Evolutionary conservation across 1,140 invertebrate species (phyloP).

Genomic region (Cotesia glomerata): DNA sequence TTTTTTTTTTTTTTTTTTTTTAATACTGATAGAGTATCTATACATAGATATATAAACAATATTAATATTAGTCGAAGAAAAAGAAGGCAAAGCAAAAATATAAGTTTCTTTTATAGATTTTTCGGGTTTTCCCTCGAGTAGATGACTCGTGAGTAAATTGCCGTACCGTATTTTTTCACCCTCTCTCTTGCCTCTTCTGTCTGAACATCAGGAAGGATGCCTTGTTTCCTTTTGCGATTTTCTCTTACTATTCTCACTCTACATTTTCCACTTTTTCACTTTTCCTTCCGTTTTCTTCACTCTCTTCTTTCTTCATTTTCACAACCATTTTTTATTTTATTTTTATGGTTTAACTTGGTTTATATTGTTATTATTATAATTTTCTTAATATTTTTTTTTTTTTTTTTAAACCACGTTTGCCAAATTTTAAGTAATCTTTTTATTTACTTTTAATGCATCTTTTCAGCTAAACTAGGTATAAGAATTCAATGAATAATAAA

Average conservation of each 20-base stretch:
- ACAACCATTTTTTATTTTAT: neutral
- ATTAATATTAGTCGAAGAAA: too few species aligned
- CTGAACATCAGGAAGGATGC: neutral
- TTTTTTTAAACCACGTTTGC: neutral
- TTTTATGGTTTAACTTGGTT: neutral
- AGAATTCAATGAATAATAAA: neutral
- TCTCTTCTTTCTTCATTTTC: neutral
- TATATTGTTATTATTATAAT: too few species aligned
- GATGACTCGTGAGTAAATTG: conserved; percentile 25
- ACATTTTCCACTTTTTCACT: conserved; percentile 12
- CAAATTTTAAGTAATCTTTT: neutral
- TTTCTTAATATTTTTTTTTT: too few species aligned
- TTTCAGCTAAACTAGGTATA: neutral
- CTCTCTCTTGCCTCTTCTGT: too few species aligned
- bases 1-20: too few species aligned
- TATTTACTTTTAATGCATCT: too few species aligned
- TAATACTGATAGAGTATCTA: too few species aligned
- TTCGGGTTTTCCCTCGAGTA: conserved; percentile 4
- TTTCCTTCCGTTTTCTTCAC: neutral
- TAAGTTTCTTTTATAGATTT: neutral
- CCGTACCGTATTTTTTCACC: conserved; percentile 25
- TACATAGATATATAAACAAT: too few species aligned
- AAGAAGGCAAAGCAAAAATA: neutral
- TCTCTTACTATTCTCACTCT: conserved; percentile 4
- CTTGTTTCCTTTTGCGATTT: conserved; percentile 28